These are phyloP conservation scores for Eupleurogrammus muticus DNA, from an alignment of 2,797 vertebrate genomes.

Conservation along the genomic window DNA sequence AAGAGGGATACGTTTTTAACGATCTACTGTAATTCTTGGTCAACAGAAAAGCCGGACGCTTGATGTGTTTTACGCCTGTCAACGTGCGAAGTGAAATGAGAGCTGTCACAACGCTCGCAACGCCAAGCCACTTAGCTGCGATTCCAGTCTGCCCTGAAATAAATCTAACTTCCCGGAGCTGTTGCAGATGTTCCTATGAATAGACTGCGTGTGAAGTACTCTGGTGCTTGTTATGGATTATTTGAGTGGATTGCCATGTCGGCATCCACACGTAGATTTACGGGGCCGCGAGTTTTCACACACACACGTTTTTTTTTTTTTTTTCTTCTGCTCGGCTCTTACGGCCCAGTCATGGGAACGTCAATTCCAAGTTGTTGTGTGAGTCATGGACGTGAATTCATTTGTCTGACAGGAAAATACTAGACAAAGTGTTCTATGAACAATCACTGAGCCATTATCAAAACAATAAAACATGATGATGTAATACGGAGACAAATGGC, in stretches of 20 bases:
- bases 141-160: slow-evolving; percentile 48
- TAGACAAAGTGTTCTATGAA: slow-evolving; percentile 29
- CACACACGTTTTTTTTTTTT: too few relatives aligned
- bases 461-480: slow-evolving; percentile 37
- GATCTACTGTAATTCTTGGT: not conserved
- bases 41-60: slow-evolving; percentile 38
- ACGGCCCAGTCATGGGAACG: slow-evolving; percentile 29
- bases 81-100: slow-evolving; percentile 52
- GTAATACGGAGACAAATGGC: slow-evolving; percentile 19
- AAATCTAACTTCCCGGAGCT: slow-evolving; percentile 54
- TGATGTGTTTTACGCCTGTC: slow-evolving; percentile 46
- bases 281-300: slow-evolving; percentile 15
- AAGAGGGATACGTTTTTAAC: slow-evolving; percentile 15
- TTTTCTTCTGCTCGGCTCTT: slow-evolving; percentile 17
- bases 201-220: slow-evolving; percentile 38
- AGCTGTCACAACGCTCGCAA: slow-evolving; percentile 55
- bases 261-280: slow-evolving; percentile 22
- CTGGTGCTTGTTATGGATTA: slow-evolving; percentile 57
- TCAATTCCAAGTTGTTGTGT: slow-evolving; percentile 15
- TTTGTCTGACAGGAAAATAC: slow-evolving; percentile 24
- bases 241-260: slow-evolving; percentile 44
- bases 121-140: slow-evolving; percentile 49
- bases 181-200: slow-evolving; percentile 62
- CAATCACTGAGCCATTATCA: slow-evolving; percentile 12
- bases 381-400: slow-evolving; percentile 21